Conservation (phyloP, 2,797 vertebrate species). For the Typhlichthys subterraneus region DNA sequence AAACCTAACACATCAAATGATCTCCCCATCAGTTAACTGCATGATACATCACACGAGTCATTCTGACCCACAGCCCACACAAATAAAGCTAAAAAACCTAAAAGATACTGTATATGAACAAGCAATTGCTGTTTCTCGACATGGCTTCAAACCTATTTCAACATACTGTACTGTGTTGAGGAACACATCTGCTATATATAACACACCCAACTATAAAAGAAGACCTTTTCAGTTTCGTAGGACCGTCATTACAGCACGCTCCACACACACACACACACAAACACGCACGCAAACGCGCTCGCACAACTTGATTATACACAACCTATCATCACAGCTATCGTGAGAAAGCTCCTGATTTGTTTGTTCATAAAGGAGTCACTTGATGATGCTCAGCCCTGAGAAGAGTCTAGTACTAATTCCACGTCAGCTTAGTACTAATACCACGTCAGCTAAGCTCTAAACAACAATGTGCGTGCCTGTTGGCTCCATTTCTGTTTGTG, state of each 20-base stretch:
- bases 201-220: neutral
- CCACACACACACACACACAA: slow-evolving; percentile 2
- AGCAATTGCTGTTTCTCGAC: slow-evolving; percentile 7
- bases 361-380: slow-evolving; percentile 40
- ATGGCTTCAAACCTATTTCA: slow-evolving; percentile 38
- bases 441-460: slow-evolving; percentile 18
- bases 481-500: too few species aligned
- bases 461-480: slow-evolving; percentile 25
- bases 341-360: slow-evolving; percentile 28
- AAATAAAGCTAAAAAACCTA: slow-evolving; percentile 14
- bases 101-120: neutral
- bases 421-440: slow-evolving; percentile 21
- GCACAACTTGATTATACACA: slow-evolving; percentile 3
- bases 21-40: too few species aligned
- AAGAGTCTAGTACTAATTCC: slow-evolving; percentile 18
- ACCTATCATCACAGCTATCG: slow-evolving; percentile 12
- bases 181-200: too few species aligned
- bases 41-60: too few species aligned
- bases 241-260: neutral
- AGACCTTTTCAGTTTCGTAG: neutral
- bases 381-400: slow-evolving; percentile 57
- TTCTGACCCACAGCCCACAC: neutral
- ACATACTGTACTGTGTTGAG: neutral
- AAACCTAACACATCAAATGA: neutral
- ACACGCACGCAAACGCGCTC: slow-evolving; percentile 11